A percentile compares a stretch with the other conserved stretches of the same genome.
Evolutionary conservation across 2,113 vertebrate species (phyloP).

Genomic region (Poecile atricapillus): DNA sequence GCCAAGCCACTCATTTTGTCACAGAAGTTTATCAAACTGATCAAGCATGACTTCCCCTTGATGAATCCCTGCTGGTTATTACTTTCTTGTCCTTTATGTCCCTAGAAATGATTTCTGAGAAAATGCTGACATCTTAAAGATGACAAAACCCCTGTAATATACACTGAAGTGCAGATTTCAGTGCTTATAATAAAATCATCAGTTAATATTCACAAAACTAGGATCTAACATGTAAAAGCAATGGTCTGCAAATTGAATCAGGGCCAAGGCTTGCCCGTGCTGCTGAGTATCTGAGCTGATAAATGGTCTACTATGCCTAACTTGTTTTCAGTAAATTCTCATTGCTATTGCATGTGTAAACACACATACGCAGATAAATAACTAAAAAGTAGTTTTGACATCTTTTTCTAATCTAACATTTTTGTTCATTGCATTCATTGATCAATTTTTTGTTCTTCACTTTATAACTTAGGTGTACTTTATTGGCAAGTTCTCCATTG

Average conservation of each 20-base stretch:
- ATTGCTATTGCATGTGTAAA: not conserved
- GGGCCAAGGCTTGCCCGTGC: not conserved
- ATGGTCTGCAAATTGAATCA: not conserved
- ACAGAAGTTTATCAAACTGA: not conserved
- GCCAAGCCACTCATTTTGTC: not conserved
- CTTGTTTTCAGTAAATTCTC: not conserved
- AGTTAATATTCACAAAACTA: not conserved
- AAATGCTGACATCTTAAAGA: not conserved
- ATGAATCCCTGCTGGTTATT: not conserved
- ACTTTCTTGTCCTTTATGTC: not conserved
- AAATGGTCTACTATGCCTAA: not conserved
- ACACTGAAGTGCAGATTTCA: not conserved
- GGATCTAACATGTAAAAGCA: not conserved
- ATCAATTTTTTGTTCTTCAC: not conserved
- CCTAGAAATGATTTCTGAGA: not conserved
- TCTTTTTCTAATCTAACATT: not conserved
- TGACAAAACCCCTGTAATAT: not conserved
- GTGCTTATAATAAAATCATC: not conserved
- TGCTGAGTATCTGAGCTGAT: not conserved
- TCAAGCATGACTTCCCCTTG: not conserved
- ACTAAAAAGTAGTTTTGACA: not conserved
- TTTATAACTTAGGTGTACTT: conserved; percentile 72
- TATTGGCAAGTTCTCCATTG: conserved; percentile 77
- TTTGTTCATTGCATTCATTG: not conserved
- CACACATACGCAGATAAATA: not conserved